Conservation (phyloP, 2,113 vertebrate species). For the Meleagris gallopavo region DNA sequence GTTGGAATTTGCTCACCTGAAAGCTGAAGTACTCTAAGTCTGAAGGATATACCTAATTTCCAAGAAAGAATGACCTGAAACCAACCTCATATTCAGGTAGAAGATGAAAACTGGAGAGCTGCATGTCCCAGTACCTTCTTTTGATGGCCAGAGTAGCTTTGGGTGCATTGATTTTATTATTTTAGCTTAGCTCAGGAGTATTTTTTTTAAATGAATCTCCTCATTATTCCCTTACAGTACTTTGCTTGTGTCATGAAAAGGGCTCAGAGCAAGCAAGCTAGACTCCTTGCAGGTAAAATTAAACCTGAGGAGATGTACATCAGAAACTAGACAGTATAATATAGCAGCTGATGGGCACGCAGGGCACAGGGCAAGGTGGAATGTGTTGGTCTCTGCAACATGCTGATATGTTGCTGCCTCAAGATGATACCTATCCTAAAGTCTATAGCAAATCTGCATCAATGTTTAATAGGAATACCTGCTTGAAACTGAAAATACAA, state of each 20-base stretch:
- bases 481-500: background rate
- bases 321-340: background rate
- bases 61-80: conserved; percentile 23
- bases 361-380: background rate
- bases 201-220: background rate
- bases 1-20: conserved; percentile 22
- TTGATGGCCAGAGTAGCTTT: background rate
- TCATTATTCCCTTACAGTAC: background rate
- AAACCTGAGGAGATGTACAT: background rate
- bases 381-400: background rate
- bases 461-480: background rate
- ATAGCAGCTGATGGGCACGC: background rate
- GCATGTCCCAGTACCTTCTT: background rate
- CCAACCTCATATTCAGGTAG: background rate
- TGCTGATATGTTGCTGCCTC: background rate
- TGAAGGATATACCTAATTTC: conserved; percentile 24
- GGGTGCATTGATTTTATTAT: background rate
- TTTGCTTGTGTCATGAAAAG: background rate
- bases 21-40: conserved; percentile 23
- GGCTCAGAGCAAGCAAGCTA: background rate
- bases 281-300: background rate
- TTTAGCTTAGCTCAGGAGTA: background rate
- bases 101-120: conserved; percentile 2
- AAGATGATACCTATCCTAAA: background rate
- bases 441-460: background rate